Conservation (phyloP, 2,888 invertebrate genomes). For the Dolomedes plantarius region DNA sequence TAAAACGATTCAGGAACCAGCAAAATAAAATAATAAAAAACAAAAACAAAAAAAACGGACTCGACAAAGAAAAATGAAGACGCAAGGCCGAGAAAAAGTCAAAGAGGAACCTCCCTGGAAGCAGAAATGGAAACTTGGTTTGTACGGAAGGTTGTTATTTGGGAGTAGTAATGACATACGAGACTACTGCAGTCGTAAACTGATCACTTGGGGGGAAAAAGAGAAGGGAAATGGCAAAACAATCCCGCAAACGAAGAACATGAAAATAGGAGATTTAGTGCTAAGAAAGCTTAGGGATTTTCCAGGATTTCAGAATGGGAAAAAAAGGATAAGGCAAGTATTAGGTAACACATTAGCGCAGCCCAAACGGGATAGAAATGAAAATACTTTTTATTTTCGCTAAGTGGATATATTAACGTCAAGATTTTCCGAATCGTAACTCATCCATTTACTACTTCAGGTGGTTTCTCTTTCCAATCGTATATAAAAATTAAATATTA, state of each 20-base stretch:
- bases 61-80: background rate
- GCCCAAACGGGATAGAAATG: background rate
- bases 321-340: background rate
- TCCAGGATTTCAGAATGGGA: background rate
- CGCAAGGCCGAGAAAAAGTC: background rate
- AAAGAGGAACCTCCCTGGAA: background rate
- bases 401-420: too few species aligned
- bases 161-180: slow-evolving; percentile 59
- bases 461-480: too few species aligned
- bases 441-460: too few species aligned
- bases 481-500: too few species aligned
- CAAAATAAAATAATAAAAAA: background rate
- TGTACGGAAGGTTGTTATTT: slow-evolving; percentile 55
- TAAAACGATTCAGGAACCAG: background rate
- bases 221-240: slow-evolving; percentile 7
- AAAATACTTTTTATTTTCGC: too few species aligned
- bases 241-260: slow-evolving; percentile 10
- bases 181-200: slow-evolving; percentile 30
- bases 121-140: slow-evolving; percentile 33
- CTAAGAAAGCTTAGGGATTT: background rate
- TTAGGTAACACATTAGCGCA: background rate
- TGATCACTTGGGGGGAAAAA: slow-evolving; percentile 23
- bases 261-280: background rate
- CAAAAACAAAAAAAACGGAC: slow-evolving; percentile 10
- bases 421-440: too few species aligned